Evolutionary conservation across 2,888 invertebrate genomes (phyloP), one percentile per base, ranked within the genome.

Genomic region (Cecidostiba fungosa): DNA sequence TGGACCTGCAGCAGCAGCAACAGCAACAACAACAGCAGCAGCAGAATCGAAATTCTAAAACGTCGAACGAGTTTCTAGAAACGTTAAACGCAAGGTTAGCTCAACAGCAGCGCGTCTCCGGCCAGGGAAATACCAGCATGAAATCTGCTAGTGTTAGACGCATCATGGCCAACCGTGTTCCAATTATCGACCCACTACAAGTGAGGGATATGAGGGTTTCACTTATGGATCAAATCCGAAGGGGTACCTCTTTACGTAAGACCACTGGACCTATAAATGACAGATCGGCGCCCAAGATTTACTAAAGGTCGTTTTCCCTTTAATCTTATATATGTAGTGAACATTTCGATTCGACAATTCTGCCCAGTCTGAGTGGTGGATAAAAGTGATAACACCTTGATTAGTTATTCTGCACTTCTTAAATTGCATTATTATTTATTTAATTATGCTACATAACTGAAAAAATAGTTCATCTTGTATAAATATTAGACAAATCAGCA

Each of bases 191-290:
- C 88, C 93, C 93, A 12, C 80, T 91, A 3, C 93, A 93, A 83
- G 91, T 93, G n/a, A 90, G 93, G 77, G 98, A 66, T 89, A 91
- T 93, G n/a, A 90, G 93, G 77, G 98, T 23, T 89, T 98, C 98
- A 0, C 94, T 98, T n/a, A 97, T 98, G 98, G 98, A 98, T 94
- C 98, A 98, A 92, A 98, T 98, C 87, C 97, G 97, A 91, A 95
- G 97, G 87, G 98, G 98, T 84, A 98, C 98, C 26, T 96, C 96
- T 62, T 93, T 98, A 84, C 96, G 96, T 85, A 96, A 97, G 90
- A 97, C 98, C 88, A 95, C 96, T 88, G 95, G 93, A n/a, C 91
- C 95, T 19, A 96, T 96, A 90, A 97, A 97, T 94, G 98, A 98
- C 93, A 95, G 98, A 88, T 98, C 98, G 77, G 98, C 98, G 87